Evolutionary conservation across 1,140 invertebrate genomes (phyloP), one percentile per base, ranked within the genome.

Genomic region (Mesaphorura yosii): DNA sequence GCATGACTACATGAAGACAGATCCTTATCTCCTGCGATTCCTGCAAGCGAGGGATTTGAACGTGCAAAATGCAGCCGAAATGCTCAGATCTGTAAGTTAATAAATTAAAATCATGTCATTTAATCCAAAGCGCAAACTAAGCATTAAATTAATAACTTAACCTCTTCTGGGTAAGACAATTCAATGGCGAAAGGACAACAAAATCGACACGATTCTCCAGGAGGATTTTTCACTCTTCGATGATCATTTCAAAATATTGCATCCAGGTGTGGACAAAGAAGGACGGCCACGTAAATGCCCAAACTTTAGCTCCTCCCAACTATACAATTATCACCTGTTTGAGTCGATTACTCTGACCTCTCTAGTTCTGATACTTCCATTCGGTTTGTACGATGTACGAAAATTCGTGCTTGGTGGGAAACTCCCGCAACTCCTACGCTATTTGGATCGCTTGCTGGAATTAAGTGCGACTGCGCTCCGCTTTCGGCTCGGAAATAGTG

Each of bases 21-120:
- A 46, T 46, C 25, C 25, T 27, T 46, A 46, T 27, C 44, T 46
- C 19, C 25, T 46, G 5, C 7, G 44, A 19, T 46, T 22, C 19
- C 10, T 46, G 20, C 25, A 19, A 25, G 44, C 44, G 29, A 46
- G 19, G 25, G 44, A 46, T 7, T 5, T 10, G 15, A 20, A 25
- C 29, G 44, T 46, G 25, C 5, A 7, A 5, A 25, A 6, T 22
- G 44, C 44, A 7, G 44, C 25, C n/a, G 20, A 20, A 46, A 46
- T 46, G 44, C 44, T 46, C n/a, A 27, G 23, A 25, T 27, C 25
- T 27, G 44, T 46, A 46, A 46, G 44, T 42, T n/a, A n/a, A n/a
- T n/a, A n/a, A n/a, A n/a, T n/a, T n/a, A n/a, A n/a, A n/a, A n/a
- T n/a, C n/a, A n/a, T n/a, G n/a, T 17, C 34, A 37, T 37, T 37